Evolutionary conservation across 2,888 invertebrate genomes (phyloP), one percentile per base, ranked within the genome.

Genomic region (Choristoneura rosaceana): DNA sequence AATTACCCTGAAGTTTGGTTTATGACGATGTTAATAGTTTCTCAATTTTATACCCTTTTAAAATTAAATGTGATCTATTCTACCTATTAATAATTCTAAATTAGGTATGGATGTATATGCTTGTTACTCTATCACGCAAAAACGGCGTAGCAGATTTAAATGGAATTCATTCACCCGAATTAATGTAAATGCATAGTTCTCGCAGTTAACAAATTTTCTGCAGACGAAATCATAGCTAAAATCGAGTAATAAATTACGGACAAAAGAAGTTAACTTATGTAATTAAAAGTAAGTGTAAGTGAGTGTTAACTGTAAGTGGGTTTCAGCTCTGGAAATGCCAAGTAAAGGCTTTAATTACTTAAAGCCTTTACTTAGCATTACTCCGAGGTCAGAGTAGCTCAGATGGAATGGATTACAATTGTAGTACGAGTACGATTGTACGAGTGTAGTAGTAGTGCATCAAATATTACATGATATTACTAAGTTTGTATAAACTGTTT

Each of bases 271-370:
- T 60, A n/a, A 59, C 38, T 38, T 38, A 50, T 17, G 41, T 50
- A 61, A 62, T 62, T 50, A 33, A 33, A 43, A 33, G n/a, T 7
- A 33, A 50, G 41, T 55, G 12, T 3, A 43, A 50, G 41, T 41
- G 52, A 34, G 38, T 60, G 25, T 60, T 17, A 60, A 25, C 61
- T 41, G 52, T 17, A 2, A 25, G 52, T 62, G 62, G 52, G 43
- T 47, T 61, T 41, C 4, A 50, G 52, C 69, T 55, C 55, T 55
- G 43, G 69, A 62, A 69, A 62, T 52, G 43, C 52, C 55, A 63
- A 69, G 34, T 43, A 55, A 62, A 33, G 52, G 61, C 67, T 55
- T 62, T 34, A 55, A n/a, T n/a, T n/a, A n/a, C n/a, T n/a, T n/a
- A n/a, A n/a, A n/a, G n/a, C n/a, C n/a, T n/a, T n/a, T n/a, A n/a